Evolutionary conservation across 2,113 vertebrate genomes (phyloP).

Genomic region (Gymnobelideus leadbeateri): DNA sequence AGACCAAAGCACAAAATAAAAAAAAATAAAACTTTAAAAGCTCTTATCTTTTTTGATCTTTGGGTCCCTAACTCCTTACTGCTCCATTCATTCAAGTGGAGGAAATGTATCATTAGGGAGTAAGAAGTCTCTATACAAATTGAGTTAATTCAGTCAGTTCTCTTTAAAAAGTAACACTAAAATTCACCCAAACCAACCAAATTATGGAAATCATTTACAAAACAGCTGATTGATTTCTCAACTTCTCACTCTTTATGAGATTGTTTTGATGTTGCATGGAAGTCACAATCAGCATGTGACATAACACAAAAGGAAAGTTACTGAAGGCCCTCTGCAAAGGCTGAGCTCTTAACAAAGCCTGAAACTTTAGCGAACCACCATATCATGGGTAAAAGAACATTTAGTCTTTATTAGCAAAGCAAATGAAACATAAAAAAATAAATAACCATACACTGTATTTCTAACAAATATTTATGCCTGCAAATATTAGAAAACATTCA

Average conservation of each 20-base stretch:
- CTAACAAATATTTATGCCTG: neutral
- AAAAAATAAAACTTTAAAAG: no score
- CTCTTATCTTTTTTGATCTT: neutral
- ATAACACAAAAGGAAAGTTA: neutral
- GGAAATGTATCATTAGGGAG: neutral
- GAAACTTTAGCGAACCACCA: neutral
- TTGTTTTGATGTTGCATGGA: neutral
- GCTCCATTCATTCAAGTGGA: neutral
- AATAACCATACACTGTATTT: neutral
- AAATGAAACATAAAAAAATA: neutral
- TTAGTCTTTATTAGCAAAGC: neutral
- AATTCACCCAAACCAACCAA: neutral
- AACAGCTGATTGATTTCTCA: neutral
- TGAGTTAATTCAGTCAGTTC: neutral
- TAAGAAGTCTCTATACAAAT: neutral
- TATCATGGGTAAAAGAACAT: neutral
- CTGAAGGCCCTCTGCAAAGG: neutral
- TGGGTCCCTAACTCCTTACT: neutral
- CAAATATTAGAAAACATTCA: neutral
- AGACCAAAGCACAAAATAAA: neutral
- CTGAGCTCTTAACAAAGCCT: neutral
- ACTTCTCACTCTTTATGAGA: neutral
- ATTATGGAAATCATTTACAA: neutral
- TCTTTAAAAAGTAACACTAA: neutral
- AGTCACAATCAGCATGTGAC: neutral